phyloP scores from a whole-genome alignment of 92 coral and sea anemone genomes.

The Palythoa heliodiscus region DNA sequence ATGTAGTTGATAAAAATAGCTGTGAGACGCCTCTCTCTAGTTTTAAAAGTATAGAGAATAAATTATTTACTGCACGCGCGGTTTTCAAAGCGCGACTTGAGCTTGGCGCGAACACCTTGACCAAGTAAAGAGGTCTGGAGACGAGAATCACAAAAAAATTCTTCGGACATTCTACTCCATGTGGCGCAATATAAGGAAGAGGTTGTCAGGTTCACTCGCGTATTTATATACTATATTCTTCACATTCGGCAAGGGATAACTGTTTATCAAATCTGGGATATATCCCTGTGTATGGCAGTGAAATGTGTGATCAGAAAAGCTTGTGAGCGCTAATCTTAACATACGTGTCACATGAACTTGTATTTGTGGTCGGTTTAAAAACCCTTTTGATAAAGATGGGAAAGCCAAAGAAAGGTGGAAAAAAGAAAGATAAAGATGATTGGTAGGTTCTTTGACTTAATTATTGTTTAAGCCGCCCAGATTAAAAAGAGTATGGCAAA shows the following conservation, averaged over 20 bases:
- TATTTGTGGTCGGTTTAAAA: not conserved
- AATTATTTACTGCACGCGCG: not conserved
- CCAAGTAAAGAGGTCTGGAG: conserved; percentile 19
- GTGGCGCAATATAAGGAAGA: conserved; percentile 8
- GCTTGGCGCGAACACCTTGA: conserved; percentile 16
- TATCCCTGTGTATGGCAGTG: not conserved
- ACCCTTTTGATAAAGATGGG: conserved; percentile 59
- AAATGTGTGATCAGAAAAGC: conserved; percentile 19
- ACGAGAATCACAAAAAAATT: not conserved
- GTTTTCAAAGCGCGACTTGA: not conserved
- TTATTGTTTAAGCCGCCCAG: not conserved
- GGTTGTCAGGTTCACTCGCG: not conserved
- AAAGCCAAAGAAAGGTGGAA: conserved; percentile 91
- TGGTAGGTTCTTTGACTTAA: conserved; percentile 65
- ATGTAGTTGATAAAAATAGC: too few species aligned
- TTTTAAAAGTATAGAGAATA: too few species aligned
- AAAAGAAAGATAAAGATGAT: conserved; percentile 86
- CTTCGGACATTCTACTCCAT: conserved; percentile 10
- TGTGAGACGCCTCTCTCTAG: too few species aligned
- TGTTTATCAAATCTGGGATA: not conserved
- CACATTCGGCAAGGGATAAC: not conserved
- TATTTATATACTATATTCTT: not conserved
- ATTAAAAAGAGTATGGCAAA: not conserved
- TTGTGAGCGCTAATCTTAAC: not conserved
- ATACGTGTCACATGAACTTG: conserved; percentile 20